Evolutionary conservation across 2,888 invertebrate species (phyloP).

Genomic region (Thereva nobilitata): DNA sequence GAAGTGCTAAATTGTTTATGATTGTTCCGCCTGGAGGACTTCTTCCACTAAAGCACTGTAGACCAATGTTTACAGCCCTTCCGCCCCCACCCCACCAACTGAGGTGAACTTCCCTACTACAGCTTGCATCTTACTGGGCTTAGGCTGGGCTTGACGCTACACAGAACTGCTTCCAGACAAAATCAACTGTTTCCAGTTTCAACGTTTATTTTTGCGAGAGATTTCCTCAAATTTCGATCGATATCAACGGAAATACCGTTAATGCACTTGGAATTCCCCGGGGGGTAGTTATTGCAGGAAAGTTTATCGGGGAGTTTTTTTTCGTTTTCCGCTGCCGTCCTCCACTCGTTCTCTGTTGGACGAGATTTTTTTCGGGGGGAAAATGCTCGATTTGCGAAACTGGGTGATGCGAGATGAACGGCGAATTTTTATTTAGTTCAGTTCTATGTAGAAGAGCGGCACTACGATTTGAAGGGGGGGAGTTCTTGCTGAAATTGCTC

Average conservation of each 20-base stretch:
- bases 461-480: background rate
- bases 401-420: background rate
- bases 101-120: slow-evolving; percentile 13
- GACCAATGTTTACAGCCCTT: slow-evolving; percentile 16
- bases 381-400: slow-evolving; percentile 25
- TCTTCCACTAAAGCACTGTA: slow-evolving; percentile 13
- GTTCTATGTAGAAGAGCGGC: background rate
- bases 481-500: slow-evolving; percentile 19
- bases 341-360: slow-evolving; percentile 1
- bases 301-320: slow-evolving; percentile 12
- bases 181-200: slow-evolving; percentile 4
- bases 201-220: slow-evolving; percentile 21
- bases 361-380: no score
- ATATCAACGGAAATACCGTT: slow-evolving; percentile 39
- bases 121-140: background rate
- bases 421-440: background rate
- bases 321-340: background rate
- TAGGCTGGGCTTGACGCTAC: no score
- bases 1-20: slow-evolving; percentile 42
- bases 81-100: slow-evolving; percentile 4
- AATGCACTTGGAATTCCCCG: slow-evolving; percentile 37
- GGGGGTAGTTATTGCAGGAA: slow-evolving; percentile 32
- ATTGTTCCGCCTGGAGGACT: slow-evolving; percentile 39
- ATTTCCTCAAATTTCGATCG: slow-evolving; percentile 30
- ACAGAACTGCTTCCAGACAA: no score